These are phyloP conservation scores for Rhagoletis pomonella DNA, from an alignment of 1,140 invertebrate genomes.

Conservation along the genomic window DNA sequence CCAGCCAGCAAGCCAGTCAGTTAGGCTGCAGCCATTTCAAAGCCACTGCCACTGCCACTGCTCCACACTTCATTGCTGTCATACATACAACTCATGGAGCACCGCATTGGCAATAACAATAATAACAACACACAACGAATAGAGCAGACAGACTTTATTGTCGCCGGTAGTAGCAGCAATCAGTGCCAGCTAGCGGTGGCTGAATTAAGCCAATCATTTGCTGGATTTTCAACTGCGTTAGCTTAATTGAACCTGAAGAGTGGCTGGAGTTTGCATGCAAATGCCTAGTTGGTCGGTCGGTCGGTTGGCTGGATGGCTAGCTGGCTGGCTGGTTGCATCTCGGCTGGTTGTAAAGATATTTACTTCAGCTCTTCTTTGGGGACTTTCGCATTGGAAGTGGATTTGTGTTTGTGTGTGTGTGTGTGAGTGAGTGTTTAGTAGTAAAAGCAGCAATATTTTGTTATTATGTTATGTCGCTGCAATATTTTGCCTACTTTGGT, in stretches of 20 bases:
- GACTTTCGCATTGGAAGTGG: neutral
- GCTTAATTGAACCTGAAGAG: conserved; percentile 49
- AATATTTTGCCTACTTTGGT: neutral
- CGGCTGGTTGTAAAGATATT: neutral
- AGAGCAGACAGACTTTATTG: neutral
- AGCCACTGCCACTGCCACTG: neutral
- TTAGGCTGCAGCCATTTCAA: neutral
- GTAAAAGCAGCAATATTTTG: conserved; percentile 34
- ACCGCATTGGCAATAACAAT: neutral
- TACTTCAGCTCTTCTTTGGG: neutral
- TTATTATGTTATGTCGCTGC: conserved; percentile 22
- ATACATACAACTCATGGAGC: neutral
- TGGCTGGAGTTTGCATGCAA: neutral
- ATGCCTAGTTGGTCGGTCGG: neutral
- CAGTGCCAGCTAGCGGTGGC: conserved; percentile 24
- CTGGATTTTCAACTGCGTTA: conserved; percentile 47
- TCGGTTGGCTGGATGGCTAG: neutral
- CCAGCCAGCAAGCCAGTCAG: neutral
- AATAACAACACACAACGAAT: neutral
- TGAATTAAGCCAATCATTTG: conserved; percentile 51
- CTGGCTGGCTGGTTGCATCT: neutral
- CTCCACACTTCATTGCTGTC: conserved; percentile 1
- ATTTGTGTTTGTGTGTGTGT: neutral
- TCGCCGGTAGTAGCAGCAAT: conserved; percentile 3
- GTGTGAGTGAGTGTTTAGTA: neutral